Conservation (phyloP, 2,113 vertebrate species). For the Brienomyrus brachyistius region DNA sequence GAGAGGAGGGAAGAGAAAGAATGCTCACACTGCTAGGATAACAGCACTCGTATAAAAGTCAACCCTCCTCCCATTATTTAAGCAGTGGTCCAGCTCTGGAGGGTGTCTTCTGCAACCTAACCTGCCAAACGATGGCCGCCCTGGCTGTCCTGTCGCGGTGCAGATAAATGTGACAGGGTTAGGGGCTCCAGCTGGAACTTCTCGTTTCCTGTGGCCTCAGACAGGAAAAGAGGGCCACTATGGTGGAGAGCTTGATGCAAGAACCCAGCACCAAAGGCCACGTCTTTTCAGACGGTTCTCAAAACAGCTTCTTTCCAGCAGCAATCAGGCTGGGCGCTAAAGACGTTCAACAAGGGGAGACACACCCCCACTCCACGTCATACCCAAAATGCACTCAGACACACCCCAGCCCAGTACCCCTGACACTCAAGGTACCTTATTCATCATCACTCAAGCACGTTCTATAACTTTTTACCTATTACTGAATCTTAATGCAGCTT, state of each 20-base stretch:
- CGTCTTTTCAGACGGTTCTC: background rate
- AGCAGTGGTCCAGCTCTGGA: background rate
- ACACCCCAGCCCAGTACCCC: background rate
- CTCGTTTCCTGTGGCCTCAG: background rate
- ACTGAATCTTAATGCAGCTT: background rate
- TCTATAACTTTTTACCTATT: background rate
- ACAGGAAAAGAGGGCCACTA: background rate
- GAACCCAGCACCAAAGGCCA: background rate
- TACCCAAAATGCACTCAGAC: background rate
- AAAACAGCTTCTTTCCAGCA: background rate
- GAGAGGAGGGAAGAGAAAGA: background rate
- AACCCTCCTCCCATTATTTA: background rate
- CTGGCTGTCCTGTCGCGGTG: background rate
- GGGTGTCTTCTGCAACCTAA: background rate
- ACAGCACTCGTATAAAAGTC: background rate
- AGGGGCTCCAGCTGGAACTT: background rate
- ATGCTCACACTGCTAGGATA: too few relatives aligned
- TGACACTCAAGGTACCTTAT: background rate
- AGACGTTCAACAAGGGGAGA: background rate
- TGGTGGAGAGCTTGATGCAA: background rate
- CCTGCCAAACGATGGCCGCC: background rate
- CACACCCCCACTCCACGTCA: background rate
- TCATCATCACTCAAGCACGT: background rate
- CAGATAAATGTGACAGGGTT: background rate
- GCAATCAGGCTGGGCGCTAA: background rate